phyloP scores from a whole-genome alignment of 2,888 invertebrate species.

The Cristatella mucedo region DNA sequence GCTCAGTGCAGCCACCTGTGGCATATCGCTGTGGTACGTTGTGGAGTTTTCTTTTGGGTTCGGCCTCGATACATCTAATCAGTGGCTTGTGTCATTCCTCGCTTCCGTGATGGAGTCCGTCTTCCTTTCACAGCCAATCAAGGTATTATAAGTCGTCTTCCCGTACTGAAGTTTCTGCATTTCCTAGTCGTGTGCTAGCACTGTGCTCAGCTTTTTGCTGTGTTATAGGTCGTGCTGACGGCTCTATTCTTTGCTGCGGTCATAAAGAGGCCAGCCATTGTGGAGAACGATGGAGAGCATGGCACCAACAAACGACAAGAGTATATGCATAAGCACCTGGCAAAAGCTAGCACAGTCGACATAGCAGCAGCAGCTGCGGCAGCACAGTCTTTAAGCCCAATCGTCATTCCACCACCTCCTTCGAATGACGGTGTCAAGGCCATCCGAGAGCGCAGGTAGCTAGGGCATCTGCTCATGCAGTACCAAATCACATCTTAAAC shows the following conservation, averaged over 20 bases:
- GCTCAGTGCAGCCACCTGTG: neutral
- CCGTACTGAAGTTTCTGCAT: too few relatives aligned
- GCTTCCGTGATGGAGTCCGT: slow-evolving; percentile 14
- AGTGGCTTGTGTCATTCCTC: slow-evolving; percentile 13
- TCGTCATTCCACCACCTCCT: too few relatives aligned
- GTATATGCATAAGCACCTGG: slow-evolving; percentile 17
- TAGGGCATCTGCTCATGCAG: too few relatives aligned
- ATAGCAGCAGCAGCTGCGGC: too few relatives aligned
- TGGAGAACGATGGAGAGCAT: slow-evolving; percentile 14
- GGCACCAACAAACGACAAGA: slow-evolving; percentile 16
- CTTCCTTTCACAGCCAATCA: slow-evolving; percentile 15
- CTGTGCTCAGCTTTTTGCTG: too few relatives aligned
- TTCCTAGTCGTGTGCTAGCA: too few relatives aligned
- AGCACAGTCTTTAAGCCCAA: too few relatives aligned
- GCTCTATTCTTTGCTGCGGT: slow-evolving; percentile 18
- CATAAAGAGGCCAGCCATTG: slow-evolving; percentile 17
- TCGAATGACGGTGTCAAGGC: too few relatives aligned
- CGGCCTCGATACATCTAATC: slow-evolving; percentile 12
- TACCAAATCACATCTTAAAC: too few relatives aligned
- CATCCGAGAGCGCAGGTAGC: too few relatives aligned
- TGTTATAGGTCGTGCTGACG: slow-evolving; percentile 15
- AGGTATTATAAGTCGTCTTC: slow-evolving; percentile 12
- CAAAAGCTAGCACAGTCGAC: too few relatives aligned
- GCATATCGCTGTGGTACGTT: slow-evolving; percentile 6
- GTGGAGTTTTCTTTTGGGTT: slow-evolving; percentile 10